Base-by-base conservation (phyloP, 2,888 invertebrate genomes). In the Pyrgus malvae region DNA sequence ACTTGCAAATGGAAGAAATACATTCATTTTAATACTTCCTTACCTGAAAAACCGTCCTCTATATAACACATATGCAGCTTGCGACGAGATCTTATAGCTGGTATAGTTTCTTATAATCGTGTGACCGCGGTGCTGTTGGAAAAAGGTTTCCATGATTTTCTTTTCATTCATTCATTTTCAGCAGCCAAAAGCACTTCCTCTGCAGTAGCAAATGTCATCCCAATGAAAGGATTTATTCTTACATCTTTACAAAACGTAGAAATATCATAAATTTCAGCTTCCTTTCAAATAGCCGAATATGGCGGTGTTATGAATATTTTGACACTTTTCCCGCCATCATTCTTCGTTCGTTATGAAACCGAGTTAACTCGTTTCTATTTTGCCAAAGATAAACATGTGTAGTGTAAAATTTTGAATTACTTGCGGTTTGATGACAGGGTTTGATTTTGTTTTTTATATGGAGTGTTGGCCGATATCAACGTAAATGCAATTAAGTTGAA, bases 341-440 rank as follows among this genome's bases (percentile, higher is more conserved):
- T n/a, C 16, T 17, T 16, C 14, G 16, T 37, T 37, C 16, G 7
- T 9, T 3, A 17, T 37, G 16, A 37, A 11, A 9, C 25, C 37
- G 48, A 27, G 38, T 38, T 16, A 27, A 48, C 38, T 48, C 48
- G 38, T 48, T 48, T 48, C 48, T 25, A 9, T 38, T 8, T 12
- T n/a, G 19, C 48, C 48, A 48, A 48, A 48, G 48, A 48, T 12
- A 19, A 46, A 46, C 16, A 17, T 16, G 27, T 38, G 38, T 48
- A 29, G 27, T 27, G 4, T 11, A 17, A 42, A 17, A 5, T 29
- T 12, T 9, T 12, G 6, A n/a, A n/a, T n/a, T n/a, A n/a, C n/a
- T n/a, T n/a, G n/a, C n/a, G n/a, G n/a, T n/a, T n/a, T n/a, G n/a
- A n/a, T n/a, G 16, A 16, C 16, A 3, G 12, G 4, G 25, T 48